These are phyloP conservation scores for Eupithecia inturbata DNA, from an alignment of 2,888 invertebrate genomes.

Conservation along the genomic window DNA sequence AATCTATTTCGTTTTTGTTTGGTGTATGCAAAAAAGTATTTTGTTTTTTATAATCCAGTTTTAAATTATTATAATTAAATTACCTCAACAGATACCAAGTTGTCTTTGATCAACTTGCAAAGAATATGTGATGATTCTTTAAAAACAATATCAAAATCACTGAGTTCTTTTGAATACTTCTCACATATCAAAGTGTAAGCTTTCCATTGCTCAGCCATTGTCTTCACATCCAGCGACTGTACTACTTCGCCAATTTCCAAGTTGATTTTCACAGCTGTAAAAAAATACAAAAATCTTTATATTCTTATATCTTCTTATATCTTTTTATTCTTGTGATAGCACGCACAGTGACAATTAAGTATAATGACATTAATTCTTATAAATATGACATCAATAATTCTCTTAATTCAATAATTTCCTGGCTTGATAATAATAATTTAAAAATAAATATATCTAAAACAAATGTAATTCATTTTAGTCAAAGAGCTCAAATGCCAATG, in stretches of 20 bases:
- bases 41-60: not conserved
- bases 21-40: not conserved
- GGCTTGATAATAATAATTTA: too few relatives aligned
- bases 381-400: too few relatives aligned
- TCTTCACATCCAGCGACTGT: conserved; percentile 78
- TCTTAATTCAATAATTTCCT: too few relatives aligned
- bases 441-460: too few relatives aligned
- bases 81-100: conserved; percentile 68
- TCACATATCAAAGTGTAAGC: conserved; percentile 74
- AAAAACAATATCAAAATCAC: conserved; percentile 58
- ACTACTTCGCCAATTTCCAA: conserved; percentile 77
- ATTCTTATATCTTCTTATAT: too few relatives aligned
- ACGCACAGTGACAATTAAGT: too few relatives aligned
- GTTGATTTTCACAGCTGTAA: conserved; percentile 77
- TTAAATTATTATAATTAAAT: not conserved
- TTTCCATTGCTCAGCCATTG: conserved; percentile 84
- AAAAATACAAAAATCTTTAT: too few relatives aligned
- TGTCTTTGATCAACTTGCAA: conserved; percentile 57
- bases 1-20: not conserved
- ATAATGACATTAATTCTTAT: too few relatives aligned
- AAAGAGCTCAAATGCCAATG: too few relatives aligned
- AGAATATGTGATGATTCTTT: conserved; percentile 61
- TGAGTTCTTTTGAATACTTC: conserved; percentile 68
- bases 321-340: too few relatives aligned
- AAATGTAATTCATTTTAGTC: too few relatives aligned